Conservation (phyloP, 2,888 invertebrate genomes). For the Apodemia mormo region DNA sequence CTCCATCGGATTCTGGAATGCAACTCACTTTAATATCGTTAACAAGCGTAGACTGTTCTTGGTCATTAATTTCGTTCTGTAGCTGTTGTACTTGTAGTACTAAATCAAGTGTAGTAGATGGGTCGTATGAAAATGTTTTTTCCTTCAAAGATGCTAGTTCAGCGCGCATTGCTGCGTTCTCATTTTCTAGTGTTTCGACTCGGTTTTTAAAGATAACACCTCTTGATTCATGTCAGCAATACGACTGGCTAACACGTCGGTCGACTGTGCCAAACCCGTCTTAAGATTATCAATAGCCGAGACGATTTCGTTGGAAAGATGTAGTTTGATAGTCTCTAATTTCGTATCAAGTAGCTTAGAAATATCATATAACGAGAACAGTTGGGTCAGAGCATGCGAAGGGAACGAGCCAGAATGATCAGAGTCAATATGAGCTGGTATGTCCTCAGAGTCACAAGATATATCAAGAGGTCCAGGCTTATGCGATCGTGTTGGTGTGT, state of each 20-base stretch:
- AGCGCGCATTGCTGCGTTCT: not conserved
- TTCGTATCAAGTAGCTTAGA: not conserved
- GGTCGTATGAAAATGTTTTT: not conserved
- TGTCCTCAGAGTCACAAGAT: not conserved
- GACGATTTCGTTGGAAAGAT: not conserved
- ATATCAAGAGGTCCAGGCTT: not conserved
- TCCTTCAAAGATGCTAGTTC: not conserved
- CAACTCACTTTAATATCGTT: slow-evolving; percentile 1
- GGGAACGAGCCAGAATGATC: not conserved
- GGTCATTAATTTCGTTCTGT: not conserved
- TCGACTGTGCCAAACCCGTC: not conserved
- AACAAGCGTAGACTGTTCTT: not conserved
- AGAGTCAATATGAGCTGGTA: not conserved
- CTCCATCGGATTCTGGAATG: not conserved
- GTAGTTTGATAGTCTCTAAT: not conserved
- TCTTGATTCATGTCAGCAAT: not conserved
- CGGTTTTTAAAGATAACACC: not conserved
- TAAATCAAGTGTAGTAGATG: not conserved
- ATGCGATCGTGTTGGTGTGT: not conserved
- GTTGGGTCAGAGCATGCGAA: not conserved
- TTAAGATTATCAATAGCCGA: not conserved
- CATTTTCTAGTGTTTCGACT: not conserved
- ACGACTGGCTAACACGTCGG: not conserved
- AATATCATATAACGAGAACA: not conserved
- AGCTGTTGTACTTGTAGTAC: not conserved